Evolutionary conservation across 2,113 vertebrate species (phyloP).

Genomic region (Scophthalmus maximus): DNA sequence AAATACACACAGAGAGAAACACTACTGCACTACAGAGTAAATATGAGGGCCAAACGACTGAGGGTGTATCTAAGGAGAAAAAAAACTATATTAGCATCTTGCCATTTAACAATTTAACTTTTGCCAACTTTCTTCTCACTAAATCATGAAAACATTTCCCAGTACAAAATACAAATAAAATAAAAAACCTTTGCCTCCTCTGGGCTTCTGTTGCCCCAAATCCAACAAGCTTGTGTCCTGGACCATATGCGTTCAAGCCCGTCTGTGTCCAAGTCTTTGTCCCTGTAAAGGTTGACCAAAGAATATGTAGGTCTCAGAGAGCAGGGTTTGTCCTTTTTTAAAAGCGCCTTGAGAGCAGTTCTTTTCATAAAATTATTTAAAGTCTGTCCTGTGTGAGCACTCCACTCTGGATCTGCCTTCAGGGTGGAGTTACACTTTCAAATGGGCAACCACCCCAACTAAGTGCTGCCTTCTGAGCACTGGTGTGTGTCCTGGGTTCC

Average conservation of each 20-base stretch:
- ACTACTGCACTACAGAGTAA: not conserved
- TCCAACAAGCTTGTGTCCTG: conserved; percentile 18
- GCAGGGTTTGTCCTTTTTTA: conserved; percentile 62
- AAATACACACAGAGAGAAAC: not conserved
- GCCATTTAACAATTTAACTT: not conserved
- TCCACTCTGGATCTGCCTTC: conserved; percentile 59
- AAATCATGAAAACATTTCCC: not conserved
- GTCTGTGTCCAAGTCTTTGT: conserved; percentile 40
- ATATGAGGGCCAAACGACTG: conserved; percentile 7
- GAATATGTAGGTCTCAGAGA: conserved; percentile 68
- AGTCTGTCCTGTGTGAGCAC: conserved; percentile 52
- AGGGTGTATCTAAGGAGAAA: not conserved
- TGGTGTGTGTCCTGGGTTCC: conserved; percentile 64
- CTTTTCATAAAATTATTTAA: conserved; percentile 69
- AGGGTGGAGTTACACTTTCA: conserved; percentile 74
- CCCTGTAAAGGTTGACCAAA: conserved; percentile 64
- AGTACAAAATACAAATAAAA: not conserved
- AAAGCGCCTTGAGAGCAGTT: conserved; percentile 65
- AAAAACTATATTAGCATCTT: not conserved
- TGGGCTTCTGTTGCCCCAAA: conserved; percentile 55
- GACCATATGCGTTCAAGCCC: conserved; percentile 36
- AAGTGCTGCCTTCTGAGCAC: conserved; percentile 73
- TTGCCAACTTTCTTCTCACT: not conserved
- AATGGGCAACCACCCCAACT: conserved; percentile 61
- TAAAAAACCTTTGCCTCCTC: conserved; percentile 1